A percentile compares a stretch with the other conserved stretches of the same genome.
phyloP scores from a whole-genome alignment of 2,888 invertebrate species.

The Harpalus rubripes region DNA sequence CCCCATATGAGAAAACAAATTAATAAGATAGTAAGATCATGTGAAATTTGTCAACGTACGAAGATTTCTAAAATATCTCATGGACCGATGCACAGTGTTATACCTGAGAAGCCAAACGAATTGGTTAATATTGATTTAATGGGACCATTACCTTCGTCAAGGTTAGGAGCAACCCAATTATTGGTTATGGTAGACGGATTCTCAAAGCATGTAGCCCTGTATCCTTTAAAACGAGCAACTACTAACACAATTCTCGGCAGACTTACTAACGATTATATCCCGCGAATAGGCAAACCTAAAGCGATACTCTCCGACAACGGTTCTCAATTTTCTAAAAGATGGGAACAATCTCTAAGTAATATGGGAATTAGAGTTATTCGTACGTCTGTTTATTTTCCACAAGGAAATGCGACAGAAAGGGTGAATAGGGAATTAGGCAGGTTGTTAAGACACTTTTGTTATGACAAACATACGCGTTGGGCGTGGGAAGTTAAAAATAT shows the following conservation, averaged over 20 bases:
- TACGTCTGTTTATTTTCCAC: slow-evolving; percentile 54
- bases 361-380: not conserved
- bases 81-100: not conserved
- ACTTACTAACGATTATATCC: slow-evolving; percentile 57
- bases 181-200: slow-evolving; percentile 60
- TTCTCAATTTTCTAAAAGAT: slow-evolving; percentile 67
- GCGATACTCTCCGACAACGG: slow-evolving; percentile 70
- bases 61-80: not conserved
- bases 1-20: not conserved
- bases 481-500: no score
- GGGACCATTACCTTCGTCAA: slow-evolving; percentile 57
- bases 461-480: no score
- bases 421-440: slow-evolving; percentile 64
- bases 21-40: not conserved
- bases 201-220: slow-evolving; percentile 52
- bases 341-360: not conserved
- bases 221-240: slow-evolving; percentile 53
- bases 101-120: not conserved
- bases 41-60: not conserved
- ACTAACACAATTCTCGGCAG: slow-evolving; percentile 42
- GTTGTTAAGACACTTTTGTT: slow-evolving; percentile 67
- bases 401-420: slow-evolving; percentile 64
- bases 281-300: slow-evolving; percentile 65
- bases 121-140: slow-evolving; percentile 65
- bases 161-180: slow-evolving; percentile 52